These are phyloP conservation scores for Chamaetylas fuelleborni DNA, from an alignment of 2,113 vertebrate genomes.

Conservation along the genomic window DNA sequence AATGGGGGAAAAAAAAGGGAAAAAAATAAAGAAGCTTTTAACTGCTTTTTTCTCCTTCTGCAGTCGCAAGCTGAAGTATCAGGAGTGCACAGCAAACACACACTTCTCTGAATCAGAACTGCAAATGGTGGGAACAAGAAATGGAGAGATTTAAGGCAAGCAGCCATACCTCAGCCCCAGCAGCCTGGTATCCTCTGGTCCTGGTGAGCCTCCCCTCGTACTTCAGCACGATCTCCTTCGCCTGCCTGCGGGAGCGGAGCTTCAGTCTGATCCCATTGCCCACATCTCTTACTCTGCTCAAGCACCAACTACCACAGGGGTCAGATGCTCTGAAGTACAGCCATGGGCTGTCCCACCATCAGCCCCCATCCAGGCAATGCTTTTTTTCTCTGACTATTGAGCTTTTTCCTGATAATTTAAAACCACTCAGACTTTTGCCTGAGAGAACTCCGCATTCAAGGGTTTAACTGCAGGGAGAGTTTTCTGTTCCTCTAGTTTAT, in stretches of 20 bases:
- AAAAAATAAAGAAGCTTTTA: background rate
- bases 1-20: background rate
- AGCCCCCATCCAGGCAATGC: background rate
- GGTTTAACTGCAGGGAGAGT: background rate
- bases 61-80: background rate
- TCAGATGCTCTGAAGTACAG: background rate
- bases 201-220: conserved; percentile 94
- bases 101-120: background rate
- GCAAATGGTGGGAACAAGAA: background rate
- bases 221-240: conserved; percentile 90
- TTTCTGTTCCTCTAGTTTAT: background rate
- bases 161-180: conserved; percentile 88
- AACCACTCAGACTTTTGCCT: background rate
- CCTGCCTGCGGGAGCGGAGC: conserved; percentile 79
- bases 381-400: background rate
- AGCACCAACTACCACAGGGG: background rate
- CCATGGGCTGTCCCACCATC: background rate
- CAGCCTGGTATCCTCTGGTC: conserved; percentile 95
- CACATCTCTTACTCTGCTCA: background rate
- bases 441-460: background rate
- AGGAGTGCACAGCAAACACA: background rate
- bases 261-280: background rate
- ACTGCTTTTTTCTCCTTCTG: background rate
- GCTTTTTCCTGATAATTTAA: background rate
- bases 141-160: background rate